phyloP scores from a whole-genome alignment of 64 coral and sea anemone species.

The Stichodactyla helianthus region DNA sequence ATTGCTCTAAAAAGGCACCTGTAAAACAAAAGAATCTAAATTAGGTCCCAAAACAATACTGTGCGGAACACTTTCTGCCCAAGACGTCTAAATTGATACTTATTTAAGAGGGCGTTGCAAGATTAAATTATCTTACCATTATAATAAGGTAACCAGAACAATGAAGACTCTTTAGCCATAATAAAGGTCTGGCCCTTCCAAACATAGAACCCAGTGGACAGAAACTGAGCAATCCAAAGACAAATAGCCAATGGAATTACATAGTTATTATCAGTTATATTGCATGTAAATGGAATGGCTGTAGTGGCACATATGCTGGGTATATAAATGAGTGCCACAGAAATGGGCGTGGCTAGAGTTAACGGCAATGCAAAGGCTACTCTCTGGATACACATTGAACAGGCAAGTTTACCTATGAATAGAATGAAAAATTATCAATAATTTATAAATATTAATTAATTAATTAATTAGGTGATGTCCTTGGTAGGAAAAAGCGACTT shows the following conservation, averaged over 20 bases:
- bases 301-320: neutral
- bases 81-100: neutral
- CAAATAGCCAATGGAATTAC: conserved; percentile 18
- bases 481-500: too few relatives aligned
- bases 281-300: conserved; percentile 13
- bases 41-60: too few relatives aligned
- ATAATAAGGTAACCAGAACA: conserved; percentile 95
- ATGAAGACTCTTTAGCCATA: conserved; percentile 83
- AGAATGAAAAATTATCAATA: neutral
- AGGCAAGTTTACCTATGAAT: conserved; percentile 41
- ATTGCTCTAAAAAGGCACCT: conserved; percentile 85
- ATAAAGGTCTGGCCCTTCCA: conserved; percentile 75
- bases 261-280: neutral
- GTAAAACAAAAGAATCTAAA: neutral
- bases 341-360: conserved; percentile 43
- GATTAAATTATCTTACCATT: conserved; percentile 50
- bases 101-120: neutral
- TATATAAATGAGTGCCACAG: conserved; percentile 19
- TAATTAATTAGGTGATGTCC: too few relatives aligned
- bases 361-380: conserved; percentile 53
- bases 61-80: too few relatives aligned
- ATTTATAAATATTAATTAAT: too few relatives aligned
- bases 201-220: conserved; percentile 69
- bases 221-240: conserved; percentile 53
- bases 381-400: conserved; percentile 57